These are phyloP conservation scores for Indicator indicator DNA, from an alignment of 2,113 vertebrate species.

Conservation along the genomic window DNA sequence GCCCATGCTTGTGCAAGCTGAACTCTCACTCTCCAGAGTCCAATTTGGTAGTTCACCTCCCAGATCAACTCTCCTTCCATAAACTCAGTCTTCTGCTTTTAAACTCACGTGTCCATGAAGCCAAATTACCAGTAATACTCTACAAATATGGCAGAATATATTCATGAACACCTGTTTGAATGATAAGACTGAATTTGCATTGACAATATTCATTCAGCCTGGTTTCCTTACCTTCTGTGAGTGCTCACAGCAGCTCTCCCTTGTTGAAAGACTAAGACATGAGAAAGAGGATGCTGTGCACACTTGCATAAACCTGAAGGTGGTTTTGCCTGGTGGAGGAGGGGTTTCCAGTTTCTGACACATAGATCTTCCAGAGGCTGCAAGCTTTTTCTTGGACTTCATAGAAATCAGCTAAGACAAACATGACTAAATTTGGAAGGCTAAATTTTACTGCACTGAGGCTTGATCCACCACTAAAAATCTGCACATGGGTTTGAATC, in stretches of 20 bases:
- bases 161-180: slow-evolving; percentile 59
- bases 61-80: not conserved
- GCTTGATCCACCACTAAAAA: not conserved
- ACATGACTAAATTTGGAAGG: not conserved
- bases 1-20: not conserved
- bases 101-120: slow-evolving; percentile 13
- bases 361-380: not conserved
- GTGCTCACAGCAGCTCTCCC: not conserved
- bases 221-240: slow-evolving; percentile 7
- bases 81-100: slow-evolving; percentile 9
- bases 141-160: slow-evolving; percentile 30
- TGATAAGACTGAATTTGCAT: slow-evolving; percentile 18
- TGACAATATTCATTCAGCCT: not conserved
- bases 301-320: not conserved
- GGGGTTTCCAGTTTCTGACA: not conserved
- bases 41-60: not conserved
- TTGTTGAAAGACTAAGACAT: accelerated
- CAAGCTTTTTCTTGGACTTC: not conserved
- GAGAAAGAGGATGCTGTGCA: not conserved
- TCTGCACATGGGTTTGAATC: not conserved
- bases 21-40: not conserved
- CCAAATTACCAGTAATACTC: slow-evolving; percentile 40
- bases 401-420: not conserved
- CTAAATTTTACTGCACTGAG: not conserved
- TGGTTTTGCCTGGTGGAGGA: not conserved